Evolutionary conservation across 2,888 invertebrate species (phyloP).

Genomic region (Drosophila lutescens): DNA sequence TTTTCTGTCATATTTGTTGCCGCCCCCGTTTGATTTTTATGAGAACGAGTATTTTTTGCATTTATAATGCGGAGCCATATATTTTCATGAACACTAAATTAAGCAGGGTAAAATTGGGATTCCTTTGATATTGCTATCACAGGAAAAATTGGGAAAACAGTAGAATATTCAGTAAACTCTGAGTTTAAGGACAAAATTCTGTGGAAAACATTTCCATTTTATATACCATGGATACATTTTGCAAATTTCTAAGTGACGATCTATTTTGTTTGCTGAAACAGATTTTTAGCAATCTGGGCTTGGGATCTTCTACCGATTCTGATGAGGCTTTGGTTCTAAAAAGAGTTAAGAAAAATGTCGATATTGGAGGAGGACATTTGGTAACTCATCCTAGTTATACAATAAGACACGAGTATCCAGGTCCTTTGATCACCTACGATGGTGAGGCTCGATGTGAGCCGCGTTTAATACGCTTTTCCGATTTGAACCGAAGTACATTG

Average conservation of each 20-base stretch:
- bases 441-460: slow-evolving; percentile 49
- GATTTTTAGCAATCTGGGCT: neutral
- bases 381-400: slow-evolving; percentile 38
- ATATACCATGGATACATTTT: slow-evolving; percentile 36
- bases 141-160: neutral
- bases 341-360: no score
- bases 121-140: slow-evolving; percentile 7
- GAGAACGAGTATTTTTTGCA: slow-evolving; percentile 73
- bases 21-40: slow-evolving; percentile 56
- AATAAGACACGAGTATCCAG: slow-evolving; percentile 56
- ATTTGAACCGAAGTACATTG: slow-evolving; percentile 26
- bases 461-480: slow-evolving; percentile 51
- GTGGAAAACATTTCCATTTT: neutral
- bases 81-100: slow-evolving; percentile 80
- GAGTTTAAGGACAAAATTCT: neutral
- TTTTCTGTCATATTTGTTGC: slow-evolving; percentile 56
- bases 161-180: neutral
- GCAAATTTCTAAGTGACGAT: slow-evolving; percentile 38
- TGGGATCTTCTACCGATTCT: neutral
- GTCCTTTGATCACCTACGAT: slow-evolving; percentile 59
- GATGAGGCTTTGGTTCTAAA: neutral
- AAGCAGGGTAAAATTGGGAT: slow-evolving; percentile 33
- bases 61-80: slow-evolving; percentile 71
- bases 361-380: neutral
- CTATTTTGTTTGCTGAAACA: slow-evolving; percentile 9